Conservation (phyloP, 2,888 invertebrate species). For the Brachyopa scutellaris region DNA sequence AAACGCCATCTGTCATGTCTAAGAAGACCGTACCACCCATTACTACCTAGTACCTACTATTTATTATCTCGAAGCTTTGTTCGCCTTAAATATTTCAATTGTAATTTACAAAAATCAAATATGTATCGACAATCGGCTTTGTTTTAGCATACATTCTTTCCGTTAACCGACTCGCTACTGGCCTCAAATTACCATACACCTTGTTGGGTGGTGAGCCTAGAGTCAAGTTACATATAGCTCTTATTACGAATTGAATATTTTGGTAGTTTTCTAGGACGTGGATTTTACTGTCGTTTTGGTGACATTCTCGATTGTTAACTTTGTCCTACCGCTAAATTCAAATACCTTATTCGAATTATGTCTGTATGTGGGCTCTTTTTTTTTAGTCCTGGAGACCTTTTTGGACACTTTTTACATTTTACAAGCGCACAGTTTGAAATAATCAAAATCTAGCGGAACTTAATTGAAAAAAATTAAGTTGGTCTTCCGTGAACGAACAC, state of each 20-base stretch:
- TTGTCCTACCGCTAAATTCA: constrained; percentile 97
- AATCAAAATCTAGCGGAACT: too few relatives aligned
- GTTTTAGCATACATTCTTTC: constrained; percentile 91
- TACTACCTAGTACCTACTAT: too few relatives aligned
- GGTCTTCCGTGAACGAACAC: too few relatives aligned
- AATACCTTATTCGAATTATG: too few relatives aligned
- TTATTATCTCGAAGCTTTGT: too few relatives aligned
- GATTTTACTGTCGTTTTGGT: constrained; percentile 99
- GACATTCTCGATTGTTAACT: constrained; percentile 99
- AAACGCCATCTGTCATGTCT: too few relatives aligned
- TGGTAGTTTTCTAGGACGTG: constrained; percentile 98
- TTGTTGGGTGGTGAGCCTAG: constrained; percentile 98
- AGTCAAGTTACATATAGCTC: constrained; percentile 97
- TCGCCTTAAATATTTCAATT: constrained; percentile 57
- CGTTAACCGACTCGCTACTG: constrained; percentile 91
- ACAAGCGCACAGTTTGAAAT: too few relatives aligned
- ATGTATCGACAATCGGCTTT: constrained; percentile 1
- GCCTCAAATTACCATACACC: constrained; percentile 96
- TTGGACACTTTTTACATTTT: too few relatives aligned
- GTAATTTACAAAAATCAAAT: constrained; percentile 60
- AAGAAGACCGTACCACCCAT: too few relatives aligned
- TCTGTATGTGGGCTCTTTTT: too few relatives aligned
- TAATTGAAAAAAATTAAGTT: too few relatives aligned
- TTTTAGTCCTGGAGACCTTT: too few relatives aligned
- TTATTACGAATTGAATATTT: constrained; percentile 96